These are phyloP conservation scores for Aphidius ervi DNA, from an alignment of 1,140 invertebrate species.

Conservation along the genomic window DNA sequence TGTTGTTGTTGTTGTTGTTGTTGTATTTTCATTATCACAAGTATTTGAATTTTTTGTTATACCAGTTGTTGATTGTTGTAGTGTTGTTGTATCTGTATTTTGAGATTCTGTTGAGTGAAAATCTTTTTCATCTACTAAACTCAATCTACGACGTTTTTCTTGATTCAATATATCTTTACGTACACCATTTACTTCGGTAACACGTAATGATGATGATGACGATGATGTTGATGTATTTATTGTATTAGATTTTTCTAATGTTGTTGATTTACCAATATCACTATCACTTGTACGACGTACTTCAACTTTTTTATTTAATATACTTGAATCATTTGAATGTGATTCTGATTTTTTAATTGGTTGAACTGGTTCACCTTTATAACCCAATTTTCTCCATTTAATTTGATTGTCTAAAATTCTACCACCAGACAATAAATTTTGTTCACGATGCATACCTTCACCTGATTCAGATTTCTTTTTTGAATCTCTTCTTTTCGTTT, in stretches of 20 bases:
- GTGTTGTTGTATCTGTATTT: neutral
- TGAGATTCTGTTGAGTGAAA: constrained; percentile 42
- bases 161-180: constrained; percentile 43
- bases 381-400: constrained; percentile 50
- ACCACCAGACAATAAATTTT: constrained; percentile 49
- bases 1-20: constrained; percentile 17
- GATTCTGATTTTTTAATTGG: constrained; percentile 35
- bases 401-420: constrained; percentile 49
- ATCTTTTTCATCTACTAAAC: constrained; percentile 51
- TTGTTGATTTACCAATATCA: constrained; percentile 30
- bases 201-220: constrained; percentile 10
- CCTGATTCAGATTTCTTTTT: constrained; percentile 54
- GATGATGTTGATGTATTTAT: constrained; percentile 28
- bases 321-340: constrained; percentile 36
- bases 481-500: constrained; percentile 55
- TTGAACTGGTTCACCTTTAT: constrained; percentile 41
- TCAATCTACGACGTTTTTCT: constrained; percentile 48
- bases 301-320: constrained; percentile 43
- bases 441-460: constrained; percentile 48
- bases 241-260: constrained; percentile 36
- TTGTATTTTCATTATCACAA: neutral
- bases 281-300: constrained; percentile 54
- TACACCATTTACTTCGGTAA: constrained; percentile 48
- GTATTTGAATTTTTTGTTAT: neutral
- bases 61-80: neutral